phyloP scores from a whole-genome alignment of 2,888 invertebrate species.

The Dione juno region DNA sequence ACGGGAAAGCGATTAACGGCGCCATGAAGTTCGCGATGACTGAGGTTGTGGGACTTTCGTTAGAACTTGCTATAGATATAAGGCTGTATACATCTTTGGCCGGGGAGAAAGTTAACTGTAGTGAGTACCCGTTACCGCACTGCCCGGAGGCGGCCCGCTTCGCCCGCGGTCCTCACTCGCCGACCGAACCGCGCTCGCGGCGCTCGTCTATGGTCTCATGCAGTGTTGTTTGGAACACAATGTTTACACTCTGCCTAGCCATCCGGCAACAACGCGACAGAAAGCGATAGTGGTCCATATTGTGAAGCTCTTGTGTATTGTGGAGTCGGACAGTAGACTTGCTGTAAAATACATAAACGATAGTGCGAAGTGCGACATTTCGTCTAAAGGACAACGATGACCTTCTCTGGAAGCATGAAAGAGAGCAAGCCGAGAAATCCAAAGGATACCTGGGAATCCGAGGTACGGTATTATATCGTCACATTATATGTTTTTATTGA shows the following conservation, averaged over 20 bases:
- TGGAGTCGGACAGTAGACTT: slow-evolving; percentile 32
- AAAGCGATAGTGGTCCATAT: slow-evolving; percentile 73
- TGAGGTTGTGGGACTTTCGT: slow-evolving; percentile 75
- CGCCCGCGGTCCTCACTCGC: slow-evolving; percentile 51
- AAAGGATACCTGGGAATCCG: slow-evolving; percentile 79
- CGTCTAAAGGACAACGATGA: slow-evolving; percentile 69
- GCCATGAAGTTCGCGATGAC: slow-evolving; percentile 74
- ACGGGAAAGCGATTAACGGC: slow-evolving; percentile 30
- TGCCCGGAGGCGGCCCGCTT: slow-evolving; percentile 45
- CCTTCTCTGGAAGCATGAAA: slow-evolving; percentile 78
- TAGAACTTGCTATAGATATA: slow-evolving; percentile 63
- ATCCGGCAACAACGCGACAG: slow-evolving; percentile 65
- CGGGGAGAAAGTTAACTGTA: slow-evolving; percentile 83
- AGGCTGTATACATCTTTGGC: slow-evolving; percentile 44
- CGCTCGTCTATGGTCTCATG: neutral
- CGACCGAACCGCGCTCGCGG: slow-evolving; percentile 39
- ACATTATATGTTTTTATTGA: slow-evolving; percentile 43
- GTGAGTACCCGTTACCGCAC: slow-evolving; percentile 76
- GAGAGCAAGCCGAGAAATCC: slow-evolving; percentile 73
- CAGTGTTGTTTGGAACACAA: slow-evolving; percentile 47
- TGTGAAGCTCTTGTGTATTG: slow-evolving; percentile 49
- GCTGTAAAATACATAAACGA: slow-evolving; percentile 39
- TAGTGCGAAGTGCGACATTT: slow-evolving; percentile 64
- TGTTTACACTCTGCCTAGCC: slow-evolving; percentile 62
- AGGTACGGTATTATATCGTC: slow-evolving; percentile 62